phyloP scores from a whole-genome alignment of 2,888 invertebrate species.

The Stenoptilia bipunctidactyla region DNA sequence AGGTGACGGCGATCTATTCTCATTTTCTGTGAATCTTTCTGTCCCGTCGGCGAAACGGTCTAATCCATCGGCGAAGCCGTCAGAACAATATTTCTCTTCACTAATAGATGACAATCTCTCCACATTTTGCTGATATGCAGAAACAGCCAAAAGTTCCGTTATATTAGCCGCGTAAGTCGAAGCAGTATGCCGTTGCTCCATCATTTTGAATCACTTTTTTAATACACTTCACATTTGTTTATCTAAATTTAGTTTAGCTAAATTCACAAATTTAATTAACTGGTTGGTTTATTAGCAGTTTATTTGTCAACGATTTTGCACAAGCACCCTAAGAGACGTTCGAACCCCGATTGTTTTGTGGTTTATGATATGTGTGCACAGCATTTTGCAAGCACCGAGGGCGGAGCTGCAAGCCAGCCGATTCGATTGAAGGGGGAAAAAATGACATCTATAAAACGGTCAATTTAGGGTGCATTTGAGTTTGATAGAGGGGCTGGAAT shows the following conservation, averaged over 20 bases:
- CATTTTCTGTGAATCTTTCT: slow-evolving; percentile 28
- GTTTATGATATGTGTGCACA: slow-evolving; percentile 50
- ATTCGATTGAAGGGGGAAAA: slow-evolving; percentile 55
- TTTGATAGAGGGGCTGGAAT: slow-evolving; percentile 25
- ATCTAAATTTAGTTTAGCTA: not conserved
- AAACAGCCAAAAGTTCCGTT: slow-evolving; percentile 41
- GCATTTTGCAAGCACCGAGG: slow-evolving; percentile 32
- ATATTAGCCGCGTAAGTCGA: slow-evolving; percentile 45
- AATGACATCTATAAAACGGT: slow-evolving; percentile 59
- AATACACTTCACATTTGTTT: too few species aligned
- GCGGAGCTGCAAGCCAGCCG: slow-evolving; percentile 44
- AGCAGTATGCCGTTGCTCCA: slow-evolving; percentile 40
- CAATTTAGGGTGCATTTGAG: slow-evolving; percentile 45
- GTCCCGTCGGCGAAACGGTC: slow-evolving; percentile 26
- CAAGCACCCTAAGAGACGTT: slow-evolving; percentile 31
- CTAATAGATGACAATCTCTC: slow-evolving; percentile 26
- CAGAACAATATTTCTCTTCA: slow-evolving; percentile 29
- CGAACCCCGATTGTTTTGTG: slow-evolving; percentile 34
- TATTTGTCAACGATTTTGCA: slow-evolving; percentile 19
- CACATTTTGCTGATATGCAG: slow-evolving; percentile 36
- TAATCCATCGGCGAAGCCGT: slow-evolving; percentile 25
- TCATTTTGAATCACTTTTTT: slow-evolving; percentile 26
- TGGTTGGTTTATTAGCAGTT: slow-evolving; percentile 11
- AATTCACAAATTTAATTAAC: not conserved
- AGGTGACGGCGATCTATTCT: slow-evolving; percentile 41